A percentile compares a stretch with the other conserved stretches of the same genome.
These are phyloP conservation scores for Acrocyrtus sp. DNA, from an alignment of 2,888 invertebrate species.

Conservation along the genomic window DNA sequence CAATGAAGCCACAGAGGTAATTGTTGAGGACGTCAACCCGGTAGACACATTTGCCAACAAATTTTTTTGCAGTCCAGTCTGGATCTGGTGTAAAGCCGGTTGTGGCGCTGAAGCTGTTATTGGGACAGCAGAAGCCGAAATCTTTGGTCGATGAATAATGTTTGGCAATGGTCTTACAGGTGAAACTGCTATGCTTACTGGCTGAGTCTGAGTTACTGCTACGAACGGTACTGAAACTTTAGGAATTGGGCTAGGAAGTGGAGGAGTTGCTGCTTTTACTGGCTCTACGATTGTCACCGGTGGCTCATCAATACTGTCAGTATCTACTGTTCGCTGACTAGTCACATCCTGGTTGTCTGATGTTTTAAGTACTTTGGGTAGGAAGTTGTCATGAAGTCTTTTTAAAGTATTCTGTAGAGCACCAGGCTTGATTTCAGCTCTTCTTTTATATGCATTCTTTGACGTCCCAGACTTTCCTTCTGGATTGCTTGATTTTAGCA, in stretches of 20 bases:
- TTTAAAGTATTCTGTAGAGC: slow-evolving; percentile 41
- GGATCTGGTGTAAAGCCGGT: slow-evolving; percentile 23
- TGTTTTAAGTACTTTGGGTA: slow-evolving; percentile 42
- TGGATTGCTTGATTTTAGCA: not conserved
- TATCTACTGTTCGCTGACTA: not conserved
- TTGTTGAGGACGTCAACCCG: slow-evolving; percentile 14
- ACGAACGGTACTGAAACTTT: not conserved
- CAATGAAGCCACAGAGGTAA: slow-evolving; percentile 31
- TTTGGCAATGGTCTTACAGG: slow-evolving; percentile 45
- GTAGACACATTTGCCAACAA: slow-evolving; percentile 40
- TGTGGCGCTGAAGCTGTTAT: slow-evolving; percentile 8
- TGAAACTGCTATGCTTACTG: slow-evolving; percentile 25
- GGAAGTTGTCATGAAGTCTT: slow-evolving; percentile 37
- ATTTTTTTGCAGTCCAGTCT: slow-evolving; percentile 22
- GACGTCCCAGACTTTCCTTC: slow-evolving; percentile 5
- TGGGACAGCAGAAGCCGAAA: too few species aligned
- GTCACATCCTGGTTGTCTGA: slow-evolving; percentile 22
- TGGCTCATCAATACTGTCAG: not conserved
- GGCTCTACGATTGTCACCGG: not conserved
- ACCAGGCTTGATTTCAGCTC: slow-evolving; percentile 41
- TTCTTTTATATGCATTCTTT: slow-evolving; percentile 35
- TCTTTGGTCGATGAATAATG: slow-evolving; percentile 53
- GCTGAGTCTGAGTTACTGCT: not conserved
- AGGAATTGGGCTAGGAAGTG: not conserved
- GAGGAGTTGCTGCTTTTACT: not conserved